Evolutionary conservation across 1,140 invertebrate species (phyloP), one percentile per base, ranked within the genome.

Genomic region (Drosophila lini): DNA sequence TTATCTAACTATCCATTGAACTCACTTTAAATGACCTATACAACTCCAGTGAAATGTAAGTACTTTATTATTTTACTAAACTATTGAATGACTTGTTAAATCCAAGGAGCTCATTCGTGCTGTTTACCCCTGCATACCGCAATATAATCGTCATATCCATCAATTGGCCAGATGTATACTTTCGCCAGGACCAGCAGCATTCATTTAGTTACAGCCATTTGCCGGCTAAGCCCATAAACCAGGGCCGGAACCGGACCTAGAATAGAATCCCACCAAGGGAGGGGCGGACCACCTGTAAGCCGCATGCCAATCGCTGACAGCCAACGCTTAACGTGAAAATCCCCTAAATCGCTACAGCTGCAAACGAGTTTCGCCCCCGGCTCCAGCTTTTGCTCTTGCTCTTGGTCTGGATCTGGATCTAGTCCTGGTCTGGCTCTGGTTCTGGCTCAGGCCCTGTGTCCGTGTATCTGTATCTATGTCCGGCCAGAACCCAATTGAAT

Each of bases 291-390:
- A 88, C 83, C 84, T 86, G 84, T 89, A 89, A 86, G 84, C 82
- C 80, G 71, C 79, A 83, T 85, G 83, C 82, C 82, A 85, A 86
- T 76, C 84, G 84, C 76, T 86, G 84, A 86, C 80, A 86, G 80
- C 67, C 71, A 74, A 60, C 80, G 83, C 83, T 86, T 86, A 86
- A 69, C 76, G 67, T 64, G 71, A 70, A 86, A 86, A 86, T 88
- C 84, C 83, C 65, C 67, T 86, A 83, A 86, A 89, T 86, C 83
- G 80, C 67, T 77, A 61, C 61, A 47, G 38, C 60, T 58, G 68
- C 75, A 78, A 78, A 78, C 75, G 75, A 78, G 74, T 78, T 62
- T 78, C 19, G 34, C 55, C 44, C 44, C 42, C 45, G 11, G 32
- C 34, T 41, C 22, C 44, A 44, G 25, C 34, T 31, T 31, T n/a